Evolutionary conservation across 2,797 vertebrate genomes (phyloP), one percentile per base, ranked within the genome.

Genomic region (Chaenodraco wilsoni): DNA sequence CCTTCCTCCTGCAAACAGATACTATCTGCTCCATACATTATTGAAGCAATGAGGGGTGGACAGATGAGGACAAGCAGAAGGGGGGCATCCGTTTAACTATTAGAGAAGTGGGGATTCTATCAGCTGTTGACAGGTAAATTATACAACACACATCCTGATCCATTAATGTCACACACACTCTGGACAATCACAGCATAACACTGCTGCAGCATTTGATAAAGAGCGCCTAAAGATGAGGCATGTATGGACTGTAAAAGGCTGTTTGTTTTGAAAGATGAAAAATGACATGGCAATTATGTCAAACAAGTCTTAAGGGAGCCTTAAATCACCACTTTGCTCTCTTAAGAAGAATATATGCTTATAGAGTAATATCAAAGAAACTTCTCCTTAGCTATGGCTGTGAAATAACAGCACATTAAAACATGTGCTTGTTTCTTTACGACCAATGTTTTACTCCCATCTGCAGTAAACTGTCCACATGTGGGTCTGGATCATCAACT

Each of bases 101-200:
- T 46, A 75, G 21, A 60, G 19, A 19, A 73, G 67, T 55, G 43
- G 27, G 56, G 72, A 81, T 81, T 79, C 65, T 49, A 65, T 84
- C 76, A 69, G 1, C 45, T 14, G 45, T 72, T 72, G 84, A 84
- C 85, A 81, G 76, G 65, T 84, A 70, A 78, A 84, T 79, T 82
- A 81, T 64, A 81, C 56, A 70, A 8, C 31, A 44, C 23, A 66
- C 49, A 82, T 71, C 57, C 65, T 48, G 31, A 6, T 58, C 84
- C 82, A 84, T 89, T 84, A 81, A 68, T 21, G 83, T 82, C 78
- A 78, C 49, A 78, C 67, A 73, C 45, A 77, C 61, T 72, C 69
- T 71, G 62, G 50, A 73, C 74, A 66, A 78, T 69, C 21, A 13
- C 21, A 19, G 41, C 56, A 55, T 33, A 14, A 55, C 13, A 16